Evolutionary conservation across 2,797 vertebrate species (phyloP).

Genomic region (Neomorphus geoffroyi): DNA sequence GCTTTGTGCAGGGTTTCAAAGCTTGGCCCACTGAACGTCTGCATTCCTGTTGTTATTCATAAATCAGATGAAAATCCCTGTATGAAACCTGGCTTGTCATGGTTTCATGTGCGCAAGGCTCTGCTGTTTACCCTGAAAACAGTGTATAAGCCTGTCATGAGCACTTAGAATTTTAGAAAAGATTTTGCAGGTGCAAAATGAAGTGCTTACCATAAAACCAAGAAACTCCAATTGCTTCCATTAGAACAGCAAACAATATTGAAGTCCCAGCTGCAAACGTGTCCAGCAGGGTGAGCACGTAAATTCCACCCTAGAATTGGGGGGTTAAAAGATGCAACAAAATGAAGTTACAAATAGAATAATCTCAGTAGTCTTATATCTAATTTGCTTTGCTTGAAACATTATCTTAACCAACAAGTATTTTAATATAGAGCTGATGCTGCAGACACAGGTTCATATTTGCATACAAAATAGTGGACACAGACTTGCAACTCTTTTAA

Average conservation of each 20-base stretch:
- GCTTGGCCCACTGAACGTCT: neutral
- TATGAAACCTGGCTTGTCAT: neutral
- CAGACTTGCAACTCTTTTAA: neutral
- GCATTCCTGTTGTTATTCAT: neutral
- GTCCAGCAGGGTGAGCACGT: slow-evolving; percentile 92
- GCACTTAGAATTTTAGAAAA: neutral
- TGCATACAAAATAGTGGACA: neutral
- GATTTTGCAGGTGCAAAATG: neutral
- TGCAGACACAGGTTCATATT: neutral
- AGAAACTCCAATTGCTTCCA: slow-evolving; percentile 97
- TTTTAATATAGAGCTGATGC: neutral
- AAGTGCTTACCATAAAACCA: slow-evolving; percentile 94
- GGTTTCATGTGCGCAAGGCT: neutral
- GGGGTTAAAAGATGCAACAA: neutral
- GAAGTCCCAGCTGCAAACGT: slow-evolving; percentile 96
- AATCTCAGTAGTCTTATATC: neutral
- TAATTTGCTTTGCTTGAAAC: neutral
- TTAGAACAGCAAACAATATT: slow-evolving; percentile 93
- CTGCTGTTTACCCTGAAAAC: neutral
- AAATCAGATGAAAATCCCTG: neutral
- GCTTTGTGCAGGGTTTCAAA: neutral
- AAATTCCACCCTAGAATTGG: slow-evolving; percentile 89
- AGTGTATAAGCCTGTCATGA: neutral
- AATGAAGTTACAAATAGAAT: neutral
- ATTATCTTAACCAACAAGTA: neutral